Base-by-base conservation (phyloP, 2,888 invertebrate genomes). In the Laspeyria flexula region DNA sequence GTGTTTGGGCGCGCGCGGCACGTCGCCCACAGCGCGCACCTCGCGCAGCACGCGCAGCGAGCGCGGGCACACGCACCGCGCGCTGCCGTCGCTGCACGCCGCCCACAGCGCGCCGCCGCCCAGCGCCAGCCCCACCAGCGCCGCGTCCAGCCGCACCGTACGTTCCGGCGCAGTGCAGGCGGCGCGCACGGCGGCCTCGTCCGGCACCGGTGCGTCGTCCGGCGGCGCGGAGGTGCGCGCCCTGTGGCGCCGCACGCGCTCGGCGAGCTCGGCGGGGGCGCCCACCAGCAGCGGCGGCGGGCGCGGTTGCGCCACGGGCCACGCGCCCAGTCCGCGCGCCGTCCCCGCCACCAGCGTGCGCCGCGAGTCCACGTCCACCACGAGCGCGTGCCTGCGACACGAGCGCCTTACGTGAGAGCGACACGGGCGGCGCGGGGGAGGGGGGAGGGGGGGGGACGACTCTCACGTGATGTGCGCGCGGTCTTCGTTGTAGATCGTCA, bases 401-500 rank as follows among this genome's bases (percentile, higher is more conserved):
- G 9, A 31, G 21, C 10, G 25, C 3, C n/a, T 27, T 3, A 29
- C 29, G 31, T 13, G 85, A 83, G 0, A 62, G 83, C 25, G 68
- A 55, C 1, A 43, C 73, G 2, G 75, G 76, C 41, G 63, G 66
- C n/a, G 66, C 71, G 83, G 82, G 43, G 1, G n/a, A 0, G n/a
- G 18, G 55, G 62, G 43, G 50, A 77, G 53, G 30, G 47, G 51
- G 54, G 53, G 30, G 47, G 51, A 54, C 53, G 71, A 0, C 10
- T 79, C 70, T 83, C 66, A 90, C 89, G 88, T 75, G 49, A 88
- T 61, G 38, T 78, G 77, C 1, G 79, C 77, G 29, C 74, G 63
- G 13, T 75, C 77, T 50, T 88, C 90, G 69, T 88, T 86, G 75
- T 75, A 89, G 29, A 90, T 65, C 29, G 83, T 79, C 18, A 88